These are phyloP conservation scores for Platichthys flesus DNA, from an alignment of 2,113 vertebrate species.

Conservation along the genomic window DNA sequence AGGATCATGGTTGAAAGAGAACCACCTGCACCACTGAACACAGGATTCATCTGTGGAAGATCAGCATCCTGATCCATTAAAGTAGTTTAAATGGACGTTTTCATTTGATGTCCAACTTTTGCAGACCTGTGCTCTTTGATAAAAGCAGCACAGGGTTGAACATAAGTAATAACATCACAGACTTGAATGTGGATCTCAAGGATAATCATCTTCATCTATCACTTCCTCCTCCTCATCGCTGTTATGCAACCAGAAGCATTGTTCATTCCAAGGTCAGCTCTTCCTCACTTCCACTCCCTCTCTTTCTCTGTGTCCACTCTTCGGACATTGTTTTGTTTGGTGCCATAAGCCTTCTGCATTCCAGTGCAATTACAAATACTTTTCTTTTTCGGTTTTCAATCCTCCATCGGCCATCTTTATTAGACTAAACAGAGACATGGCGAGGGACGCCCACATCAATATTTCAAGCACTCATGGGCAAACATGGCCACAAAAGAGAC, in stretches of 20 bases:
- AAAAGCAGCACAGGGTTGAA: background rate
- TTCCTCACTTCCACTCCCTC: background rate
- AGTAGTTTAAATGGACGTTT: too few relatives aligned
- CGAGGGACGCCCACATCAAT: slow-evolving; percentile 50
- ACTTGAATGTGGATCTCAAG: background rate
- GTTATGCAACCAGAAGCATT: slow-evolving; percentile 22
- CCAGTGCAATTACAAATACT: too few relatives aligned
- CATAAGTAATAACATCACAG: background rate
- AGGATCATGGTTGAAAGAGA: too few relatives aligned
- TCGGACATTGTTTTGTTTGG: background rate
- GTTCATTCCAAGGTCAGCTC: slow-evolving; percentile 50
- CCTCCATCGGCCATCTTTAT: background rate
- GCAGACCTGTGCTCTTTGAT: too few relatives aligned
- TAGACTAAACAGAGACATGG: slow-evolving; percentile 19
- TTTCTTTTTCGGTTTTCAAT: background rate
- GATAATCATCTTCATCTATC: background rate
- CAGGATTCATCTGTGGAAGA: too few relatives aligned
- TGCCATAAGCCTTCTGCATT: background rate
- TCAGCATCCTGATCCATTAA: too few relatives aligned
- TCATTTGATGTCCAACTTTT: too few relatives aligned
- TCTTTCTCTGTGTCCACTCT: background rate
- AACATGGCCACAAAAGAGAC: slow-evolving; percentile 38
- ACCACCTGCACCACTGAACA: too few relatives aligned
- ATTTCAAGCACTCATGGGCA: slow-evolving; percentile 41
- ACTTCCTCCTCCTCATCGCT: slow-evolving; percentile 3